Evolutionary conservation across 2,113 vertebrate genomes (phyloP).

Genomic region (Accipiter virgatus): DNA sequence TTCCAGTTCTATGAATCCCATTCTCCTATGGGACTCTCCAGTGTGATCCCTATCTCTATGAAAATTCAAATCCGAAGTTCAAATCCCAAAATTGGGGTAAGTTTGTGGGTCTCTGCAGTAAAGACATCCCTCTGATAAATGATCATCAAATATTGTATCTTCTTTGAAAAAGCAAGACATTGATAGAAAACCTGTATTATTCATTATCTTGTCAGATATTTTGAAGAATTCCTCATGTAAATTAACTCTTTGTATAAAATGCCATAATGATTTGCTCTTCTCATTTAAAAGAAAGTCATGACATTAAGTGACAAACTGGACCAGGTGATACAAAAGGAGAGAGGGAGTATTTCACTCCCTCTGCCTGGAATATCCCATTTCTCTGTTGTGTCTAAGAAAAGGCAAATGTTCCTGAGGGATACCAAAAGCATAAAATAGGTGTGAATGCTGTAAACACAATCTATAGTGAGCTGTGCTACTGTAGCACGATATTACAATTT

Average conservation of each 20-base stretch:
- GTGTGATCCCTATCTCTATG: background rate
- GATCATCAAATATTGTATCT: background rate
- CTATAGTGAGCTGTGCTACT: background rate
- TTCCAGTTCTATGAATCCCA: background rate
- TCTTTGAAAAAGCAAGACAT: background rate
- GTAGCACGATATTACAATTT: background rate
- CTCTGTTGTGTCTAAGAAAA: background rate
- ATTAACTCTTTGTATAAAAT: background rate
- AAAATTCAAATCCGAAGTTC: background rate
- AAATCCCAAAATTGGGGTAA: background rate
- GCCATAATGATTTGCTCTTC: background rate
- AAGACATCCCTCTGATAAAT: background rate
- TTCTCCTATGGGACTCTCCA: background rate
- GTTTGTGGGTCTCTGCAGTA: background rate
- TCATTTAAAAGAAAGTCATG: background rate
- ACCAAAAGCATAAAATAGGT: background rate
- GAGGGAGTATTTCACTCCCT: background rate
- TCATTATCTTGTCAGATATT: background rate
- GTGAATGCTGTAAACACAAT: background rate
- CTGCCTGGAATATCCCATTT: background rate
- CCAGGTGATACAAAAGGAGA: background rate
- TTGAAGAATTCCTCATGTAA: background rate
- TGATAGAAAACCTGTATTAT: background rate
- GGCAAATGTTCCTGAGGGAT: background rate
- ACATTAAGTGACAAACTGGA: background rate